Percentiles rank a stretch among this genome's conserved stretches.
phyloP scores from a whole-genome alignment of 1,140 invertebrate species.

The Ceratosolen fusciceps region DNA sequence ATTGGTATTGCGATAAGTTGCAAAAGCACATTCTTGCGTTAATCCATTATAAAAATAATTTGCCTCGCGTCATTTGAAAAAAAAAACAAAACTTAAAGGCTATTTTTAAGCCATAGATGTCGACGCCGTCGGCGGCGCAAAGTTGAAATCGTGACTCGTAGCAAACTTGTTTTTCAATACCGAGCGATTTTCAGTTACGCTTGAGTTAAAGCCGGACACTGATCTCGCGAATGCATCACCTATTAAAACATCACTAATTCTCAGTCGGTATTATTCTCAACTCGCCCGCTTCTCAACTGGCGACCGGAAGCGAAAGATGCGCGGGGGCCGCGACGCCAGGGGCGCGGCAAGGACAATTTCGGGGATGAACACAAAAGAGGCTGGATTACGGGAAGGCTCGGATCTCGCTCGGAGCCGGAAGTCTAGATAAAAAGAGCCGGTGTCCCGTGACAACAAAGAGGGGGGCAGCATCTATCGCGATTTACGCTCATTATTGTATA shows the following conservation, averaged over 20 bases:
- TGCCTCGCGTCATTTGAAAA: conserved; percentile 9
- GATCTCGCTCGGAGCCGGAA: too few relatives aligned
- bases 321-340: too few relatives aligned
- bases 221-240: not conserved
- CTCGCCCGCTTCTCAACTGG: not conserved
- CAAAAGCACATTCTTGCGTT: conserved; percentile 23
- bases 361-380: not conserved
- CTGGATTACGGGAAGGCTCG: not conserved
- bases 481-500: too few relatives aligned
- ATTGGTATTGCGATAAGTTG: not conserved
- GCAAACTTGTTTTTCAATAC: conserved; percentile 11
- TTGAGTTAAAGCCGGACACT: not conserved
- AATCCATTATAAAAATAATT: conserved; percentile 23
- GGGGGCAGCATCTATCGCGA: too few relatives aligned
- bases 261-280: too few relatives aligned
- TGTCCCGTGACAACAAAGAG: too few relatives aligned
- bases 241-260: not conserved
- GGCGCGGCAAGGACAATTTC: not conserved
- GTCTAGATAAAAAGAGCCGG: too few relatives aligned
- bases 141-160: conserved; percentile 10
- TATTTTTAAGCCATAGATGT: conserved; percentile 12
- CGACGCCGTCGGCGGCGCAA: not conserved
- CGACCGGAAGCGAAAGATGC: not conserved
- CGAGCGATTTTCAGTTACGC: not conserved
- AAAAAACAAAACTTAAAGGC: conserved; percentile 9